Evolutionary conservation across 2,113 vertebrate genomes (phyloP).

Genomic region (Heterotis niloticus): DNA sequence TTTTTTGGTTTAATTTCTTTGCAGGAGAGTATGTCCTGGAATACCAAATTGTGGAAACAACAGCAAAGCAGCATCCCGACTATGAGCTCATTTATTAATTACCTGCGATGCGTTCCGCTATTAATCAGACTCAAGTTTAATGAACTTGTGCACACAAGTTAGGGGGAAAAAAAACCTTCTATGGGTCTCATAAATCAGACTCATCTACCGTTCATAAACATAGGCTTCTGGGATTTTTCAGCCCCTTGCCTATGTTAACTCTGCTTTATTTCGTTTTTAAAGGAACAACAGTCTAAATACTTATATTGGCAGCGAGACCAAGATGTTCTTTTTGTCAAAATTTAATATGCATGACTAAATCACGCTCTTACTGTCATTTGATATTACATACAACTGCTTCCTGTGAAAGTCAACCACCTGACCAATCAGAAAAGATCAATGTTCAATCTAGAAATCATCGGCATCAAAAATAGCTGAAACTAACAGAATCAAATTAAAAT

Average conservation of each 20-base stretch:
- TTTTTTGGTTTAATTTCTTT: too few species aligned
- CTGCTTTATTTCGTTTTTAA: neutral
- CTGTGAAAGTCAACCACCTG: neutral
- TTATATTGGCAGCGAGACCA: neutral
- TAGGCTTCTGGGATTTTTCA: neutral
- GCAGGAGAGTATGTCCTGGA: neutral
- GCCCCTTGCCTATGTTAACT: neutral
- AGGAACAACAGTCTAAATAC: neutral
- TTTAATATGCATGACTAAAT: neutral
- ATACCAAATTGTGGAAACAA: neutral
- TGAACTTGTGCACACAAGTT: conserved; percentile 35
- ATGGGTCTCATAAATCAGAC: conserved; percentile 18
- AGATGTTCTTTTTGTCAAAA: neutral
- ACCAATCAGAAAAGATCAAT: neutral
- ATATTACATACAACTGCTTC: neutral
- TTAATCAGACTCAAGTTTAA: conserved; percentile 33
- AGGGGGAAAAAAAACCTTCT: conserved; percentile 22
- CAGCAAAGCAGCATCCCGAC: neutral
- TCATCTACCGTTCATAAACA: conserved; percentile 23
- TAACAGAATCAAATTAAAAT: too few species aligned
- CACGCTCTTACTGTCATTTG: neutral
- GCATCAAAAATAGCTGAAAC: too few species aligned
- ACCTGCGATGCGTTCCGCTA: conserved; percentile 13
- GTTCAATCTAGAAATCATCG: neutral
- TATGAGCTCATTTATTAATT: conserved; percentile 27